Base-by-base conservation (phyloP, 2,888 invertebrate species). In the Norana najaformis region DNA sequence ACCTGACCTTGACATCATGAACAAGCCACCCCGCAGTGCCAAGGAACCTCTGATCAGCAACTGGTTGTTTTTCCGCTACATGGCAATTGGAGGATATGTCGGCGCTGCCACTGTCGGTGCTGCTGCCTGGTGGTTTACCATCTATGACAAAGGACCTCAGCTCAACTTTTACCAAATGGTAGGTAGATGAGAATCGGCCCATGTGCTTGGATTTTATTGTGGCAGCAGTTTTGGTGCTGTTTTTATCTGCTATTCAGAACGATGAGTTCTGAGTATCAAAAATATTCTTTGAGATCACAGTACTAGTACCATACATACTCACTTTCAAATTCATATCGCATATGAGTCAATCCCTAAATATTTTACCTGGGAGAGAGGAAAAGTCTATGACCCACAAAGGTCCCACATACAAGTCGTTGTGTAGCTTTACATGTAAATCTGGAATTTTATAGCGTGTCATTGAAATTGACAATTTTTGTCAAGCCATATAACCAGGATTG, bases 1-100 rank as follows among this genome's bases (percentile, higher is more conserved):
- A 88, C 99, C 99, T 53, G 99, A 99, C 95, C 96, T 99, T 94
- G 99, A 99, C 96, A 99, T 99, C 96, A 99, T 99, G 99, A 97
- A 97, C 96, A 99, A 99, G 93, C 98, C 98, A 93, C 99, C 99
- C 93, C 97, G 99, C 94, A 98, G 97, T 95, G 98, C 98, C 94
- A 98, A 98, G 94, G 99, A 99, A 96, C 97, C 97, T 95, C 97
- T 99, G 93, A 99, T 99, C 96, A 99, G 99, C 93, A 99, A 99
- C 95, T 99, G 99, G 99, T 96, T 99, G 95, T 99, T 99, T 97
- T 99, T 99, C 97, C 90, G 91, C n/a, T 92, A 92, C 90, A 91
- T 92, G 91, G 91, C 92, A 37, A 91, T 92, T 83, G 92, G 92
- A 96, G 97, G 97, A 90, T 99, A 98, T 95, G 98, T 99, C 93